Percentiles rank a stretch among this genome's conserved stretches.
Conservation (phyloP, 2,113 vertebrate species). For the Cyanocitta stelleri region DNA sequence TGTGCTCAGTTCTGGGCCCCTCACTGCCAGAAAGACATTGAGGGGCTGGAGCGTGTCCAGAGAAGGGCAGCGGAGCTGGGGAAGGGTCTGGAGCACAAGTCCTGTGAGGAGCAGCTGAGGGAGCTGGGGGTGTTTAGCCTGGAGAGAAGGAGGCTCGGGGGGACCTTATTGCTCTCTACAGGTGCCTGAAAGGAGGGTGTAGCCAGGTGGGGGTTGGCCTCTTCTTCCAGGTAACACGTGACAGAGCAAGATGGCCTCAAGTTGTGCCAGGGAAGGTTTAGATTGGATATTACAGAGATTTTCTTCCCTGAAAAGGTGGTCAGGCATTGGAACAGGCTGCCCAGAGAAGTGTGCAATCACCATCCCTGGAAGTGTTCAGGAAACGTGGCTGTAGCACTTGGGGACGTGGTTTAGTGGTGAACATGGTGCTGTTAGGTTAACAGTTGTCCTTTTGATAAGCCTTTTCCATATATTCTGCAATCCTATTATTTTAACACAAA, state of each 20-base stretch:
- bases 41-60: neutral
- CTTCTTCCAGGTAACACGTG: fast-evolving
- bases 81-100: neutral
- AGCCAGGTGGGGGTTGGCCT: fast-evolving
- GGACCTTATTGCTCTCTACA: fast-evolving
- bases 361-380: neutral
- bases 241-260: neutral
- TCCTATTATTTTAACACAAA: neutral
- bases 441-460: neutral
- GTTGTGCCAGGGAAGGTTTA: neutral
- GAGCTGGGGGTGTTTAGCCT: neutral
- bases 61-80: neutral
- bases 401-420: neutral
- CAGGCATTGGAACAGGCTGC: neutral
- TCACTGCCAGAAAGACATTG: neutral
- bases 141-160: neutral
- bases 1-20: neutral
- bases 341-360: neutral
- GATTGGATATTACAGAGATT: neutral
- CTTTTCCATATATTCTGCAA: neutral
- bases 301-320: neutral
- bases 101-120: neutral
- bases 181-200: fast-evolving
- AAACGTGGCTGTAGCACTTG: neutral
- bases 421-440: neutral